These are phyloP conservation scores for Paratrypauchen microcephalus DNA, from an alignment of 2,797 vertebrate genomes.

Conservation along the genomic window DNA sequence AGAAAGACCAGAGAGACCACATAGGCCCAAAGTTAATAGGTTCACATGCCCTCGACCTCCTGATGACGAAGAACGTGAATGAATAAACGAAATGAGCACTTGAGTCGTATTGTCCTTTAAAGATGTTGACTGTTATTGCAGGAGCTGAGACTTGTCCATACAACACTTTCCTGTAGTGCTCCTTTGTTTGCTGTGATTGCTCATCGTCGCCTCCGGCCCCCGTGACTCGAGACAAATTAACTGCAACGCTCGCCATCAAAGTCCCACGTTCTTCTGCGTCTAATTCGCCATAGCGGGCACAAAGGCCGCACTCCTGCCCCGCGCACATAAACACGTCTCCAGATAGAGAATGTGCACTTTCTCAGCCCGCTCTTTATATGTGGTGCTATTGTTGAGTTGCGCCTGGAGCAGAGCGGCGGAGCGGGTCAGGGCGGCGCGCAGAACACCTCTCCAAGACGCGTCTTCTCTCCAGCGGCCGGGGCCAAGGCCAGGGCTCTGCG, in stretches of 20 bases:
- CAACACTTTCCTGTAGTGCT: slow-evolving; percentile 15
- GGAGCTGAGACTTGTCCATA: not conserved
- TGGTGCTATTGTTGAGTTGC: not conserved
- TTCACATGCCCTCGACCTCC: not conserved
- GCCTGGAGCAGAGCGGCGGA: slow-evolving; percentile 1
- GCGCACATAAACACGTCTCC: not conserved
- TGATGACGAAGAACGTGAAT: not conserved
- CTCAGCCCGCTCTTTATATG: not conserved
- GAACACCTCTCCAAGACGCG: slow-evolving; percentile 1
- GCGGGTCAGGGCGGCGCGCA: slow-evolving; percentile 4
- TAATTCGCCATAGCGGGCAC: slow-evolving; percentile 54
- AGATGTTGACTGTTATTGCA: slow-evolving; percentile 2
- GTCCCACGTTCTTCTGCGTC: slow-evolving; percentile 32
- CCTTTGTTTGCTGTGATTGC: slow-evolving; percentile 41
- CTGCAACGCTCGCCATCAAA: slow-evolving; percentile 68
- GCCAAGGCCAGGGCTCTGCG: not conserved
- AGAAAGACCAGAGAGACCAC: not conserved
- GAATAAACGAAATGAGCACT: not conserved
- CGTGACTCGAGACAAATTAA: slow-evolving; percentile 70
- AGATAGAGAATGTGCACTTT: not conserved
- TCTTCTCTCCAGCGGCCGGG: slow-evolving; percentile 9
- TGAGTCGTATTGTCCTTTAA: not conserved
- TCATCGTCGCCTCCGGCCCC: slow-evolving; percentile 59
- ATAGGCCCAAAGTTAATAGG: not conserved
- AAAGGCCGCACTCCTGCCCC: slow-evolving; percentile 41